Percentiles rank a stretch among this genome's conserved stretches.
Evolutionary conservation across 2,797 vertebrate species (phyloP).

Genomic region (Lagorchestes hirsutus): DNA sequence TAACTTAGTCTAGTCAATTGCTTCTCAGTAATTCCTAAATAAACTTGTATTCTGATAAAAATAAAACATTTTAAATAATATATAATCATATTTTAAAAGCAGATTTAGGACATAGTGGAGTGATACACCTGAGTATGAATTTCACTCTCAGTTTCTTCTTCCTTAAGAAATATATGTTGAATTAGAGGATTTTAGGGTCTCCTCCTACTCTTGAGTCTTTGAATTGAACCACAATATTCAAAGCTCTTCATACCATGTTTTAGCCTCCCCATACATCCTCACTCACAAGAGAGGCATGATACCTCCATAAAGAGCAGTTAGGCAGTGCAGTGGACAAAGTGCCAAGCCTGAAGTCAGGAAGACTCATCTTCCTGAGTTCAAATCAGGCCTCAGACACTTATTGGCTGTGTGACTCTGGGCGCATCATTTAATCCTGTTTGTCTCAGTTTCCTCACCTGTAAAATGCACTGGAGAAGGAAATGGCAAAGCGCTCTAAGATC

Average conservation of each 20-base stretch:
- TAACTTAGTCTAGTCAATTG: background rate
- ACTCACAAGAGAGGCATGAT: background rate
- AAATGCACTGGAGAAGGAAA: background rate
- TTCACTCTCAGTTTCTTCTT: background rate
- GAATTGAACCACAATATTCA: background rate
- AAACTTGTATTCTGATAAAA: background rate
- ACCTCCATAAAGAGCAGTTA: background rate
- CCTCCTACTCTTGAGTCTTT: background rate
- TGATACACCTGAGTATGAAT: background rate
- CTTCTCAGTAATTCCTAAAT: background rate
- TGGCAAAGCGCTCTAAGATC: background rate
- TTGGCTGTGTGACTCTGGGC: background rate
- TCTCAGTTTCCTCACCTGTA: background rate
- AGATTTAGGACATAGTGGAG: background rate
- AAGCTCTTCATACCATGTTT: background rate
- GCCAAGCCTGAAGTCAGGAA: background rate
- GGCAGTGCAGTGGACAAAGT: background rate
- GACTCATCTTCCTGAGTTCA: background rate
- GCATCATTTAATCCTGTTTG: background rate
- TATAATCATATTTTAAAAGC: background rate
- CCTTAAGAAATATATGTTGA: background rate
- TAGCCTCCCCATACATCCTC: background rate
- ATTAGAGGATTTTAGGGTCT: background rate
- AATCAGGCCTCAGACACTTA: background rate
- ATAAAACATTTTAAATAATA: background rate